These are phyloP conservation scores for Aporophyla nigra DNA, from an alignment of 2,888 invertebrate species.

Conservation along the genomic window DNA sequence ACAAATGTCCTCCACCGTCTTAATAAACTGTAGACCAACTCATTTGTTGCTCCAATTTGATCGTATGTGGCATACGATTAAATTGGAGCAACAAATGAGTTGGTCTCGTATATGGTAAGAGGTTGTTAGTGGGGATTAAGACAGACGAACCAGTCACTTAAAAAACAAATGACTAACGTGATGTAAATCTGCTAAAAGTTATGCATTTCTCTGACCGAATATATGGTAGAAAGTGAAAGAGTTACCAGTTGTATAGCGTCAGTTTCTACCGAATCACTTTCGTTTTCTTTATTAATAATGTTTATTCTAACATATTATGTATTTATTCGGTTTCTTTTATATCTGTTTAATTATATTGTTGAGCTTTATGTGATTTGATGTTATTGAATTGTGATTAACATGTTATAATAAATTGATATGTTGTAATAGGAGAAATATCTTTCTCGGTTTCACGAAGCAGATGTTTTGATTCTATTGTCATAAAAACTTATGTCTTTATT, in stretches of 20 bases:
- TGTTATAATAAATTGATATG: slow-evolving; percentile 27
- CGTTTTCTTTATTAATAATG: slow-evolving; percentile 52
- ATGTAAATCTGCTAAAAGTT: slow-evolving; percentile 13
- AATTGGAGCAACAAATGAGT: no score
- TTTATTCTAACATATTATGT: slow-evolving; percentile 45
- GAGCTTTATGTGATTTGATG: slow-evolving; percentile 16
- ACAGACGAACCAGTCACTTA: background rate
- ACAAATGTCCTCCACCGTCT: no score
- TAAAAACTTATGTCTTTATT: slow-evolving; percentile 16
- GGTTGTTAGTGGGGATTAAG: background rate
- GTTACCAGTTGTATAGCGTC: slow-evolving; percentile 40
- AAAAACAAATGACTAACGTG: background rate
- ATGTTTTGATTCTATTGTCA: background rate
- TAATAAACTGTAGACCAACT: background rate
- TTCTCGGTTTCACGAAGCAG: background rate
- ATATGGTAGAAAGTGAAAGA: slow-evolving; percentile 58
- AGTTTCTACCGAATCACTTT: slow-evolving; percentile 62
- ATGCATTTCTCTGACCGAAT: slow-evolving; percentile 31
- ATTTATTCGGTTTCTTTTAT: slow-evolving; percentile 60
- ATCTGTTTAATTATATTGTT: slow-evolving; percentile 14
- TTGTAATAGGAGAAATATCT: slow-evolving; percentile 16
- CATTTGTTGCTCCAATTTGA: background rate
- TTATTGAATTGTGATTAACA: slow-evolving; percentile 22
- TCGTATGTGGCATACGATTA: no score
- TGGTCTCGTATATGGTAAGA: no score